These are phyloP conservation scores for Eonycteris spelaea DNA, from an alignment of 2,113 vertebrate genomes.

Conservation along the genomic window DNA sequence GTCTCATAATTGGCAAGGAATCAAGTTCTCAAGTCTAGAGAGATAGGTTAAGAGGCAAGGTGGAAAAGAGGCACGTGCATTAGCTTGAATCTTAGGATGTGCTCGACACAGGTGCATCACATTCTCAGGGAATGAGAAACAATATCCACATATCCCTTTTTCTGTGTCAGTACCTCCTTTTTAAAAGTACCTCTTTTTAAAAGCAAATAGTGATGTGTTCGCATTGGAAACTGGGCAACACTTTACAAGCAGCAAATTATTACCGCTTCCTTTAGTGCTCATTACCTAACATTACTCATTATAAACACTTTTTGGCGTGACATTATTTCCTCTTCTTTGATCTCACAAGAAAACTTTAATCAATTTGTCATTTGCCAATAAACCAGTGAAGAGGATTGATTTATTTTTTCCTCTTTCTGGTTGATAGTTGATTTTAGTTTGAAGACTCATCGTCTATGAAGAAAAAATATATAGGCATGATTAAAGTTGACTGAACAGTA, in stretches of 20 bases:
- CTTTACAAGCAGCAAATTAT: not conserved
- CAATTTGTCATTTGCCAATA: conserved; percentile 4
- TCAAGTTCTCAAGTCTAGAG: not conserved
- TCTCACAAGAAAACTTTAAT: not conserved
- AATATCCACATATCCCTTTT: not conserved
- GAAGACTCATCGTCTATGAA: not conserved
- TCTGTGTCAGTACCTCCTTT: too few relatives aligned
- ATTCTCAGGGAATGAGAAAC: not conserved
- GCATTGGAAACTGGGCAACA: not conserved
- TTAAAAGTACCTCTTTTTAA: not conserved
- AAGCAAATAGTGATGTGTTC: not conserved
- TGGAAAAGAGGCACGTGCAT: rapidly evolving
- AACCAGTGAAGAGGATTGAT: not conserved
- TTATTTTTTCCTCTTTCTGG: not conserved
- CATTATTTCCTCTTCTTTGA: conserved; percentile 42
- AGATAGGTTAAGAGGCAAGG: not conserved
- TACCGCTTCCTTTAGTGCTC: not conserved
- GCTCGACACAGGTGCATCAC: rapidly evolving
- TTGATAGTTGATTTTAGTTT: conserved; percentile 15
- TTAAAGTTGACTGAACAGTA: not conserved
- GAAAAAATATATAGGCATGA: not conserved
- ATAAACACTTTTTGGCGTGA: not conserved
- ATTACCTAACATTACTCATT: not conserved
- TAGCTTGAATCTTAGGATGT: not conserved
- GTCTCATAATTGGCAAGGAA: not conserved